Evolutionary conservation across 2,113 vertebrate species (phyloP), one percentile per base, ranked within the genome.

Genomic region (Gallinago media): DNA sequence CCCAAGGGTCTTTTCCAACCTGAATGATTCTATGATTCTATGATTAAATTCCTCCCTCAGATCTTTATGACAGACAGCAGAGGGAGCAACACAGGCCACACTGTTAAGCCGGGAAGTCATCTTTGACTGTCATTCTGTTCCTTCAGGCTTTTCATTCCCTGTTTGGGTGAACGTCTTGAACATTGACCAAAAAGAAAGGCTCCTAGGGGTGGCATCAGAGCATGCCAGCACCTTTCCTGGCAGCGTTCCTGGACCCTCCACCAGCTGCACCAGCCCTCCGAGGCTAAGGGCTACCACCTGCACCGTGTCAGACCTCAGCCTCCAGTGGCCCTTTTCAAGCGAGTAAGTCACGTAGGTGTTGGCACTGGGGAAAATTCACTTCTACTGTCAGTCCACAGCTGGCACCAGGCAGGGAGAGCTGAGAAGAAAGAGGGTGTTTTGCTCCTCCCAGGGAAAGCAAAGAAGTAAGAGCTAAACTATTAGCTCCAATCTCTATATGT

Each of bases 131-230:
- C 47, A 2, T 13, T 44, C 29, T 31, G 20, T 47, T 55, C 66
- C 81, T 72, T 59, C 77, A 50, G 52, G 46, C 40, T 81, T 84
- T 76, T 7, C 5, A 55, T 67, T 62, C 89, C 59, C 36, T 1
- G 0, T 46, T 31, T 26, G 0, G 4, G 12, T 6, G 40, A 56
- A 38, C 2, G 8, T 25, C 65, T 59, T 50, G 74, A 65, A 27
- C 49, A 3, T 1, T 1, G 11, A 49, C 65, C 38, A n/a, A 4
- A 47, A 66, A 17, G 3, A 8, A 65, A 63, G 40, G 18, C n/a
- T 32, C 0, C 0, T 6, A 34, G 81, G 34, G 76, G 46, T 0
- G 2, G 65, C 10, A 65, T 47, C 59, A 18, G 47, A 2, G 0
- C 46, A 46, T n/a, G 20, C 44, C 55, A 50, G 62, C 92, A 74